Base-by-base conservation (phyloP, 2,888 invertebrate genomes). In the Polyommatus icarus region DNA sequence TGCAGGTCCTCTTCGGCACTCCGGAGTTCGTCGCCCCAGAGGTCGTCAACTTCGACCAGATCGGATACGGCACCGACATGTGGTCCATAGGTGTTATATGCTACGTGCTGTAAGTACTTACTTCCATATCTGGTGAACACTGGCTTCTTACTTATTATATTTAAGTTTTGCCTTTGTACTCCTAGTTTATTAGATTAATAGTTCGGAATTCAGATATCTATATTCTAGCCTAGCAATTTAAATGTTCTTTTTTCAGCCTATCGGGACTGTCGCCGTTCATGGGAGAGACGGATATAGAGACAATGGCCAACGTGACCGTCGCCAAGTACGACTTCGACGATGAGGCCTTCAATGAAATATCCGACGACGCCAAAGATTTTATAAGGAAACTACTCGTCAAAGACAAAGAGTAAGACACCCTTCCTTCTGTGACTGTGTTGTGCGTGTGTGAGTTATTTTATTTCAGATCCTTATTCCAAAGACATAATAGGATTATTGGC, bases 11-110 rank as follows among this genome's bases (percentile, higher is more conserved):
- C 77, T 99, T 99, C 87, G 99, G 99, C 0, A 99, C 99, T 0
- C 99, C 99, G 0, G 99, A 99, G 93, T 99, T 99, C 88, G 99
- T 99, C 76, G 99, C 99, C 0, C 99, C 99, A 0, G 99, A 99
- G 95, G 99, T 99, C 40, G 98, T 99, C 67, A 99, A 99, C 94
- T 99, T 99, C 90, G 99, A 99, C 88, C 97, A 97, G 86, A 98
- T 99, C 85, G 97, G 98, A 78, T 99, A 97, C 87, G 97, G 97
- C 10, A 99, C 99, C 0, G 99, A 99, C 87, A 99, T 99, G 99
- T 99, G 99, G 99, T 98, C 98, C 77, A 97, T 99, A 36, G 99
- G 99, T 71, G 99, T 99, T 80, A 99, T 99, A 84, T 98, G 98
- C 88, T 99, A 99, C 90, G 99, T 99, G 79, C 95, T 99, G 99